phyloP scores from a whole-genome alignment of 2,797 vertebrate species.

The Epinephelus coioides region DNA sequence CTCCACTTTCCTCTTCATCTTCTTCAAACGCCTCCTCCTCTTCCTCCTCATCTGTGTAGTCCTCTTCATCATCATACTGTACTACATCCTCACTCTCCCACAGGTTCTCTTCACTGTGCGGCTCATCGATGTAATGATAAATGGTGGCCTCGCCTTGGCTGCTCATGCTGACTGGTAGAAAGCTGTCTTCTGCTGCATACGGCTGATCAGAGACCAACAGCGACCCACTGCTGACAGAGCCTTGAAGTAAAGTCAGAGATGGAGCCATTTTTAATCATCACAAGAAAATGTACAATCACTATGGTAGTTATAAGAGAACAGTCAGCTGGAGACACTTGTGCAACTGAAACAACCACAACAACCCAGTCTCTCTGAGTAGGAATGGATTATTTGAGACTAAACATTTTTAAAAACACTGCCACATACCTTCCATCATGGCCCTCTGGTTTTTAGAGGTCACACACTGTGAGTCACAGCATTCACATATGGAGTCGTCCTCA shows the following conservation, averaged over 20 bases:
- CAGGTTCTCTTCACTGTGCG: not conserved
- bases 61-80: not conserved
- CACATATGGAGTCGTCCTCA: constrained; percentile 77
- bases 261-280: not conserved
- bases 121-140: constrained; percentile 10
- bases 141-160: constrained; percentile 16
- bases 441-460: constrained; percentile 62
- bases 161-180: constrained; percentile 27
- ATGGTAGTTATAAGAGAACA: no score
- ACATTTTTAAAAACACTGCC: not conserved
- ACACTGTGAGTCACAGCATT: constrained; percentile 83
- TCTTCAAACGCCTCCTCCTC: not conserved
- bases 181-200: constrained; percentile 28
- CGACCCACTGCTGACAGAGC: constrained; percentile 70
- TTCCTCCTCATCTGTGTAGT: not conserved
- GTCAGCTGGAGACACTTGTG: not conserved
- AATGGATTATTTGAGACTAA: not conserved
- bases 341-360: not conserved
- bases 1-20: constrained; percentile 9
- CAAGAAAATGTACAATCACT: no score
- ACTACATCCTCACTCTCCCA: constrained; percentile 19
- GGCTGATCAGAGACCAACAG: constrained; percentile 72
- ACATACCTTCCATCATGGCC: constrained; percentile 74
- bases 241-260: constrained; percentile 51
- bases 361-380: not conserved